A percentile compares a stretch with the other conserved stretches of the same genome.
phyloP scores from a whole-genome alignment of 2,797 vertebrate species.

The Rhinella marina region DNA sequence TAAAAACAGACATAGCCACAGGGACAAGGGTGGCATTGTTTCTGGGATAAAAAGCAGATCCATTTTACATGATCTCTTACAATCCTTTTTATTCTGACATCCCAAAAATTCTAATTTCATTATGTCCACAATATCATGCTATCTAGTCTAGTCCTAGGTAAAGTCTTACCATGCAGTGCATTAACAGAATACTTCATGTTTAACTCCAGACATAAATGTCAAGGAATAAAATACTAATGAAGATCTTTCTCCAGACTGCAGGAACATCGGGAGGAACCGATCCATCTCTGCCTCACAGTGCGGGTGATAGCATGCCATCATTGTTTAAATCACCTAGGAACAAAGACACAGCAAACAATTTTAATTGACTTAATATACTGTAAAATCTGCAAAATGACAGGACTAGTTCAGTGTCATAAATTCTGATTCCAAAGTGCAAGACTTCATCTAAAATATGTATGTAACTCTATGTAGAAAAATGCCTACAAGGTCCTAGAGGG shows the following conservation, averaged over 20 bases:
- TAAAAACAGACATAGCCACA: no score
- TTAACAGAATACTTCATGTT: neutral
- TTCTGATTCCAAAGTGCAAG: neutral
- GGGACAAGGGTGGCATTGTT: no score
- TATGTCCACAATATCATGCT: neutral
- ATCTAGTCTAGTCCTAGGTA: neutral
- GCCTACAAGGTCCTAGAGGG: neutral
- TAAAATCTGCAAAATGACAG: neutral
- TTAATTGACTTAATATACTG: slow-evolving; percentile 11
- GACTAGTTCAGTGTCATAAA: neutral
- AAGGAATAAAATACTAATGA: slow-evolving; percentile 11
- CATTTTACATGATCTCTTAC: no score
- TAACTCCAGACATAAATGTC: neutral
- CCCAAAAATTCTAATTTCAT: neutral
- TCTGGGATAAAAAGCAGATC: no score
- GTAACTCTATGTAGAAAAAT: neutral
- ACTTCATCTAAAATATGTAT: neutral
- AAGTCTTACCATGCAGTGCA: neutral
- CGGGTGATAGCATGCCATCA: neutral
- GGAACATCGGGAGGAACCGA: neutral
- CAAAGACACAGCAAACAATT: neutral
- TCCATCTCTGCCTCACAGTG: neutral
- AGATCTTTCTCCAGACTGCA: neutral
- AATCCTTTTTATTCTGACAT: no score
- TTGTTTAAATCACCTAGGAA: slow-evolving; percentile 12